These are phyloP conservation scores for Ommatoiulus sabulosus DNA, from an alignment of 2,888 invertebrate species.

Conservation along the genomic window DNA sequence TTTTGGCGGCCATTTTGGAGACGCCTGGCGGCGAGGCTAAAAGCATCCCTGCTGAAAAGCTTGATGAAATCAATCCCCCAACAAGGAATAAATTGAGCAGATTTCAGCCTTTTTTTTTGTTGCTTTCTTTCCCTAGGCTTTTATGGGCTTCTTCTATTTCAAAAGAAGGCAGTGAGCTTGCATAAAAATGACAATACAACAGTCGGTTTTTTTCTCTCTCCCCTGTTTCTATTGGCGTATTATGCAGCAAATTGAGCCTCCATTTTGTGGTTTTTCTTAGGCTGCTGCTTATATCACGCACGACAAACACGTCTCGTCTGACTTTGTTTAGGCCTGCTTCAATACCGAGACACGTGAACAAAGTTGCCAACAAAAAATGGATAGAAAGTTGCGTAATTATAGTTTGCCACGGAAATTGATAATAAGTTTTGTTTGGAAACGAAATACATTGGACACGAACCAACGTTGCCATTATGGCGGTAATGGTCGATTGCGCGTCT, in stretches of 20 bases:
- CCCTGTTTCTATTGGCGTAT: background rate
- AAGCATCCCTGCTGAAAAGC: background rate
- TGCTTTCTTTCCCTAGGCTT: background rate
- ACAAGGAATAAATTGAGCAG: slow-evolving; percentile 33
- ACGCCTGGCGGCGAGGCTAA: background rate
- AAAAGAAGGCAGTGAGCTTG: slow-evolving; percentile 31
- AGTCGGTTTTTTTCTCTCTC: background rate
- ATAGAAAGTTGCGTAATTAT: background rate
- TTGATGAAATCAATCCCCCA: slow-evolving; percentile 36
- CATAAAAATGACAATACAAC: slow-evolving; percentile 13
- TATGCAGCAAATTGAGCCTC: slow-evolving; percentile 31
- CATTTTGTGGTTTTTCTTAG: slow-evolving; percentile 1
- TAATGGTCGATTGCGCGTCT: background rate
- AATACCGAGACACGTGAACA: background rate
- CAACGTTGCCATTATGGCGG: background rate
- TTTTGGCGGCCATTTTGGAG: background rate
- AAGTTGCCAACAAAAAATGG: background rate
- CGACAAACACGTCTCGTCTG: slow-evolving; percentile 13
- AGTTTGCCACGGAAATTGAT: background rate
- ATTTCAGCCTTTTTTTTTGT: background rate
- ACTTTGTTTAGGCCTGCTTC: background rate
- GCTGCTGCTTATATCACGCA: background rate
- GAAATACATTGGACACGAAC: background rate
- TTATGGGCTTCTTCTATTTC: background rate
- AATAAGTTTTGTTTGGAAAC: background rate